These are phyloP conservation scores for Dexiosoma caninum DNA, from an alignment of 2,888 invertebrate species.

Conservation along the genomic window DNA sequence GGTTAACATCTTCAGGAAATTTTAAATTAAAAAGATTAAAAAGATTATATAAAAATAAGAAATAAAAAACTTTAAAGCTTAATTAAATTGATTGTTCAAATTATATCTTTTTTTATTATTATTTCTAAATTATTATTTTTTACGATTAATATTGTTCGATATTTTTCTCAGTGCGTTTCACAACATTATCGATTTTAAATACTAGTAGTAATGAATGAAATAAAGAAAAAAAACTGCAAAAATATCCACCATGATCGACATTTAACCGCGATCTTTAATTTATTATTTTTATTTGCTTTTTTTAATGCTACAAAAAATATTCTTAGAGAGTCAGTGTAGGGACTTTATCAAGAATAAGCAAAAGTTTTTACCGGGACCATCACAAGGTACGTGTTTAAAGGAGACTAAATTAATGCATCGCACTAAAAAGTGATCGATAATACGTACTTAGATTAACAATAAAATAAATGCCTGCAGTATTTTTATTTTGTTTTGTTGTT, in stretches of 20 bases:
- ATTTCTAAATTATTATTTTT: neutral
- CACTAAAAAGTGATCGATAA: conserved; percentile 50
- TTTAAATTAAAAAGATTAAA: too few relatives aligned
- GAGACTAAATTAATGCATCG: neutral
- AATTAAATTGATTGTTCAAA: too few relatives aligned
- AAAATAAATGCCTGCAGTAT: conserved; percentile 23
- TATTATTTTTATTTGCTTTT: neutral
- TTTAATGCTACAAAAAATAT: neutral
- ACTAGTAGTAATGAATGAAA: conserved; percentile 13
- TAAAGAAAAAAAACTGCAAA: neutral
- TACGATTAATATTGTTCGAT: neutral
- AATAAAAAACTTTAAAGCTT: too few relatives aligned
- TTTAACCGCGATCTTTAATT: neutral
- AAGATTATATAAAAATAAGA: too few relatives aligned
- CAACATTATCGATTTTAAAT: neutral
- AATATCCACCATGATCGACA: conserved; percentile 41
- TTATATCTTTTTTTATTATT: too few relatives aligned
- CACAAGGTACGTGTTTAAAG: neutral
- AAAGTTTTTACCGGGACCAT: neutral
- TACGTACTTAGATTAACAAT: conserved; percentile 32
- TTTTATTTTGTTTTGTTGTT: too few relatives aligned
- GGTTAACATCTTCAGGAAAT: too few relatives aligned
- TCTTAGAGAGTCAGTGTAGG: neutral
- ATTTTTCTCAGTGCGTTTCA: conserved; percentile 12
- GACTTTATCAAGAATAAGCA: neutral